phyloP scores from a whole-genome alignment of 2,113 vertebrate genomes.

The Eonycteris spelaea region DNA sequence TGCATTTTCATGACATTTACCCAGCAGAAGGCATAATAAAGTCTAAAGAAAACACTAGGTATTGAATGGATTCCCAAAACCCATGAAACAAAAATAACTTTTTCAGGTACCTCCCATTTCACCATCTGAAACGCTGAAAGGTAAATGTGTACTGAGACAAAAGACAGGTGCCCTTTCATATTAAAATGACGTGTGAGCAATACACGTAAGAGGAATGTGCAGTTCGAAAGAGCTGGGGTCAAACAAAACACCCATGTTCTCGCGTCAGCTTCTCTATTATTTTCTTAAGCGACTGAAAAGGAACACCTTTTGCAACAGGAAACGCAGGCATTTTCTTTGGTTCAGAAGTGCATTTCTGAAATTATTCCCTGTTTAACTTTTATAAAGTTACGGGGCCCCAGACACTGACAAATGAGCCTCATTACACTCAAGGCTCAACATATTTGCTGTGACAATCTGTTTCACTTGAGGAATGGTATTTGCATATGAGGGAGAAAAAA shows the following conservation, averaged over 20 bases:
- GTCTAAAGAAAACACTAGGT: slow-evolving; percentile 80
- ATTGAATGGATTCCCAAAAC: slow-evolving; percentile 78
- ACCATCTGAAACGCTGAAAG: slow-evolving; percentile 78
- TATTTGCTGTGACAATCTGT: slow-evolving; percentile 79
- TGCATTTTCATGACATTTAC: slow-evolving; percentile 73
- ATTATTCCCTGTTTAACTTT: slow-evolving; percentile 68
- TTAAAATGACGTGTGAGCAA: slow-evolving; percentile 82
- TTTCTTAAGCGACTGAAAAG: slow-evolving; percentile 77
- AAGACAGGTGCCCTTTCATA: slow-evolving; percentile 81
- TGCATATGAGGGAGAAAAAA: slow-evolving; percentile 69
- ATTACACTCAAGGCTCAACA: slow-evolving; percentile 71
- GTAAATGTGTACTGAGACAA: slow-evolving; percentile 80
- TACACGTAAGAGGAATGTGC: slow-evolving; percentile 78
- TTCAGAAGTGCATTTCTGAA: slow-evolving; percentile 77
- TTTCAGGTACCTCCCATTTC: slow-evolving; percentile 72
- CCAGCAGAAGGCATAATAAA: slow-evolving; percentile 73
- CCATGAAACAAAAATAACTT: slow-evolving; percentile 79
- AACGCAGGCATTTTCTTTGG: slow-evolving; percentile 74
- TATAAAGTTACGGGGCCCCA: slow-evolving; percentile 69
- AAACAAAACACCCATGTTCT: slow-evolving; percentile 81
- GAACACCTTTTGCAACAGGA: slow-evolving; percentile 72
- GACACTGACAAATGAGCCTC: slow-evolving; percentile 80
- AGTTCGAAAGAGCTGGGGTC: slow-evolving; percentile 76
- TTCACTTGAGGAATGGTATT: slow-evolving; percentile 78
- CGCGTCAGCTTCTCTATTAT: slow-evolving; percentile 72